Evolutionary conservation across 1,140 invertebrate genomes (phyloP).

Genomic region (Tetragnatha versicolor): DNA sequence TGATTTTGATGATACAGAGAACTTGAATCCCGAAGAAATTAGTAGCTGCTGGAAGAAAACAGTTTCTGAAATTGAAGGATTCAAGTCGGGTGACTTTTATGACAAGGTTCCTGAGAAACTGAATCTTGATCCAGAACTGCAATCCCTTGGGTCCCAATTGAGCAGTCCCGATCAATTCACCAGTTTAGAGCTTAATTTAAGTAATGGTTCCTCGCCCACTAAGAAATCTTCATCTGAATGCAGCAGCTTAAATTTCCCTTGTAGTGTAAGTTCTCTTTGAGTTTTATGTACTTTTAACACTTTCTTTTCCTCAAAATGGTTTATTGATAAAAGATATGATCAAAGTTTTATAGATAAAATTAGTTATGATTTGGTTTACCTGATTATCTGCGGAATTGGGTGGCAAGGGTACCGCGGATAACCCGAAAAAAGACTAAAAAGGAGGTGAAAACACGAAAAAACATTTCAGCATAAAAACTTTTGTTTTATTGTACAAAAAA

Average conservation of each 20-base stretch:
- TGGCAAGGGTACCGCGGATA: no score
- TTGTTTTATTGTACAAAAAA: no score
- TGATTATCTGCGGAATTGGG: no score
- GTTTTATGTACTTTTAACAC: no score
- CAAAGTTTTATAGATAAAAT: no score
- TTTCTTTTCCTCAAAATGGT: no score
- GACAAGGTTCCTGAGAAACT: constrained; percentile 64
- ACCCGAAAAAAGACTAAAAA: no score
- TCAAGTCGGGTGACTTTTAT: constrained; percentile 69
- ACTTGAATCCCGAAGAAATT: constrained; percentile 84
- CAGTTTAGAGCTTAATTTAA: constrained; percentile 63
- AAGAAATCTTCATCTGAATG: constrained; percentile 56
- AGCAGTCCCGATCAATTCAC: constrained; percentile 69
- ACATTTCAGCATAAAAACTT: no score
- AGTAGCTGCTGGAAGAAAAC: constrained; percentile 82
- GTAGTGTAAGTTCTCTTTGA: constrained; percentile 21
- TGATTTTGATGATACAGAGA: constrained; percentile 71
- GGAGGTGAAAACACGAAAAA: no score
- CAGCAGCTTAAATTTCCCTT: constrained; percentile 40
- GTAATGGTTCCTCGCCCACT: constrained; percentile 56
- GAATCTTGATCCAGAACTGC: constrained; percentile 81
- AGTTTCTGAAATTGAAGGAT: constrained; percentile 92
- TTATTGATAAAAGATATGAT: no score
- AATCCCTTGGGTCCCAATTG: constrained; percentile 88
- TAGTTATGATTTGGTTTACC: no score